A percentile compares a stretch with the other conserved stretches of the same genome.
Conservation (phyloP, 2,113 vertebrate species). For the Ginglymostoma cirratum region DNA sequence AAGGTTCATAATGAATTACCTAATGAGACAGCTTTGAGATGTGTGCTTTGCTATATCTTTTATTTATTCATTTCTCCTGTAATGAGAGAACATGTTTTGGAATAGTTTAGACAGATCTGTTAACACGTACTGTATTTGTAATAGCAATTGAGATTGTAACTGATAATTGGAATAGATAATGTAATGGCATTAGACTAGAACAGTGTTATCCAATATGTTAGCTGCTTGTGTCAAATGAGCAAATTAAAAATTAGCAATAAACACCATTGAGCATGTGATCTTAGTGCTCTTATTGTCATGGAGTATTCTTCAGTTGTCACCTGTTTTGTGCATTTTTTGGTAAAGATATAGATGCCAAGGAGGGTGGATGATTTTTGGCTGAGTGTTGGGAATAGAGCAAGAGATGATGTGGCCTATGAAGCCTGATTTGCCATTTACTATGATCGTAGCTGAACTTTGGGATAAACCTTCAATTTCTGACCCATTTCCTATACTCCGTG, state of each 20-base stretch:
- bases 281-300: background rate
- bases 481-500: too few relatives aligned
- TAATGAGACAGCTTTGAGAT: background rate
- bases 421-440: too few relatives aligned
- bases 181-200: slow-evolving; percentile 1
- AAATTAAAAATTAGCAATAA: background rate
- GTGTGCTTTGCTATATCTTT: background rate
- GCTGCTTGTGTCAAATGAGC: background rate
- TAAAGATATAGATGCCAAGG: background rate
- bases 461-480: too few relatives aligned
- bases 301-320: background rate
- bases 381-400: background rate
- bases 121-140: background rate
- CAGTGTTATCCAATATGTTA: background rate
- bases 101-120: background rate
- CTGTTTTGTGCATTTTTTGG: background rate
- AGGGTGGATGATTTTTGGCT: background rate
- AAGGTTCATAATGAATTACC: background rate
- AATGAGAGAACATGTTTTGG: background rate
- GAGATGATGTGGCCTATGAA: too few relatives aligned
- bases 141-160: background rate
- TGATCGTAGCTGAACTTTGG: too few relatives aligned
- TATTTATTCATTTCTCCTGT: too few relatives aligned
- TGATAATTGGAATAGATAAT: background rate
- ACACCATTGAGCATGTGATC: background rate